Percentiles rank a stretch among this genome's conserved stretches.
These are phyloP conservation scores for Alcis repandata DNA, from an alignment of 2,888 invertebrate species.

Conservation along the genomic window DNA sequence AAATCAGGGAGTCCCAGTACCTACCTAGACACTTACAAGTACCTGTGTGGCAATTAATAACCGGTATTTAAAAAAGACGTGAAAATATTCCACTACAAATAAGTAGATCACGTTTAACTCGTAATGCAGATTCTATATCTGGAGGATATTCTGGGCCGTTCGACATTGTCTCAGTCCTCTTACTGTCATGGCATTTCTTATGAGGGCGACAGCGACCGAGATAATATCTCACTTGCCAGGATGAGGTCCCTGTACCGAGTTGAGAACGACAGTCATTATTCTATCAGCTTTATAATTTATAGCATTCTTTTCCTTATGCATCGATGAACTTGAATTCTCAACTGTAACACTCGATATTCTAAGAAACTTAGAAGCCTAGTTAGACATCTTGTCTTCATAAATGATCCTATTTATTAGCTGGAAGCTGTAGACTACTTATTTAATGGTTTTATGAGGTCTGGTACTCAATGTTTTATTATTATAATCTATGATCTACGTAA, in stretches of 20 bases:
- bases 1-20: too few relatives aligned
- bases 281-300: slow-evolving; percentile 37
- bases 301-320: slow-evolving; percentile 40
- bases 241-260: background rate
- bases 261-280: slow-evolving; percentile 11
- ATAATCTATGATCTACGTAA: background rate
- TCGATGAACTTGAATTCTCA: slow-evolving; percentile 32
- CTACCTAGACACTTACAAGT: too few relatives aligned
- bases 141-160: too few relatives aligned
- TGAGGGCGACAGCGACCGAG: too few relatives aligned
- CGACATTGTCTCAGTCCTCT: too few relatives aligned
- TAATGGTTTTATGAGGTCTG: slow-evolving; percentile 11
- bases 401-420: slow-evolving; percentile 16
- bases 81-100: background rate
- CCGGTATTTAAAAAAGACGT: background rate
- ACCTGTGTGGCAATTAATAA: too few relatives aligned
- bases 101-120: slow-evolving; percentile 23
- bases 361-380: slow-evolving; percentile 37
- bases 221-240: too few relatives aligned
- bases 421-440: slow-evolving; percentile 3
- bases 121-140: slow-evolving; percentile 1
- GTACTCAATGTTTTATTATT: slow-evolving; percentile 4
- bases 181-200: too few relatives aligned
- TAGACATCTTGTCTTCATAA: slow-evolving; percentile 32
- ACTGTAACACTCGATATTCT: slow-evolving; percentile 30